Base-by-base conservation (phyloP, 2,888 invertebrate genomes). In the Drosophila birchii region DNA sequence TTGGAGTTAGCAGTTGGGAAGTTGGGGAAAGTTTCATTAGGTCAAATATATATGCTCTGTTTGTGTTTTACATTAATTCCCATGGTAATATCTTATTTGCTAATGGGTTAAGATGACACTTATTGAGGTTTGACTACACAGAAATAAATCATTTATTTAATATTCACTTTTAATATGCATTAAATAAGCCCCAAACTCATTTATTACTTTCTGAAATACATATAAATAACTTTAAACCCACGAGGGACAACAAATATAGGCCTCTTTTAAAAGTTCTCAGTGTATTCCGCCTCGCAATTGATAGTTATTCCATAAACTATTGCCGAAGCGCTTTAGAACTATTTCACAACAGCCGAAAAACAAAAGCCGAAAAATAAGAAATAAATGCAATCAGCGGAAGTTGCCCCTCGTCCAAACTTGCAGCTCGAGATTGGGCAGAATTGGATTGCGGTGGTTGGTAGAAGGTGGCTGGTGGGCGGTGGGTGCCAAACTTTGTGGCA, bases 401-500 rank as follows among this genome's bases (percentile, higher is more conserved):
- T 49, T 72, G 54, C 45, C 41, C 36, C 60, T 41, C 29, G 23
- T 11, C 47, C 20, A 76, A 70, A 80, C 81, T 71, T 80, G 84
- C 60, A 75, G 57, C 60, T 62, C 44, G 8, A 55, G 84, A 68
- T 76, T 63, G 84, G 64, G n/a, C 39, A 23, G 66, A 49, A 64
- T 64, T 60, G 61, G 57, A 66, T 67, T 60, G 62, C 61, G 43
- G 39, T 38, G 20, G 51, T n/a, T n/a, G 43, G 49, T n/a, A 9
- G 39, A n/a, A 39, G 18, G 41, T 29, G 54, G 44, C 43, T 32
- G 36, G 36, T 14, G 12, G 49, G 41, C 29, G 59, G 20, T 20
- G 54, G 76, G 79, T 78, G 77, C 67, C 86, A 89, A 86, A 86
- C 66, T 89, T 86, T 86, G 86, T 86, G 86, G 86, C 86, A 89